Conservation (phyloP, 2,797 vertebrate genomes). For the Hypotaenidia philippensis region DNA sequence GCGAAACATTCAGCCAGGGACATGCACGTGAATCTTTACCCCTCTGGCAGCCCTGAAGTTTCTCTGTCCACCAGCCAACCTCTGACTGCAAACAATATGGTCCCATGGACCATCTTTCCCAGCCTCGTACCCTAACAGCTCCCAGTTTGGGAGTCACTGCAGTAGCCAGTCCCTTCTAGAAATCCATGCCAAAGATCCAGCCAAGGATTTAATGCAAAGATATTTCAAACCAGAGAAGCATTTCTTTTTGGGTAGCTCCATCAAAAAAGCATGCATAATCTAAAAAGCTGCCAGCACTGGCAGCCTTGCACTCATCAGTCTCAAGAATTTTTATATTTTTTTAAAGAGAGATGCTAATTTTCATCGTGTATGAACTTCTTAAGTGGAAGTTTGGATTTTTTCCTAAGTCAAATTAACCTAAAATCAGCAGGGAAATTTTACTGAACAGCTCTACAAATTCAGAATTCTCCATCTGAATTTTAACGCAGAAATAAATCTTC, state of each 20-base stretch:
- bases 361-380: background rate
- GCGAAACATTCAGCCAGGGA: rapidly evolving
- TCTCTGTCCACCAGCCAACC: background rate
- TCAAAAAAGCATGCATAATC: background rate
- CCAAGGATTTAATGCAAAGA: background rate
- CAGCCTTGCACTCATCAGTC: background rate
- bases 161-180: background rate
- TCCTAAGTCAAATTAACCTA: conserved; percentile 7
- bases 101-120: background rate
- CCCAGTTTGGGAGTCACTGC: background rate
- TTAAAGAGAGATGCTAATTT: background rate
- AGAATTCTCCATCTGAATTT: background rate
- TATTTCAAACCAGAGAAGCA: background rate
- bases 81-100: rapidly evolving
- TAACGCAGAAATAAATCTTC: conserved; percentile 9
- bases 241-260: background rate
- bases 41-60: background rate
- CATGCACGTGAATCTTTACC: rapidly evolving
- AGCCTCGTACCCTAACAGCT: background rate
- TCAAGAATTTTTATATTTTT: background rate
- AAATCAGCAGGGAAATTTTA: conserved; percentile 17
- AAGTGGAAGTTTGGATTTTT: background rate
- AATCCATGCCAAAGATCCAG: background rate
- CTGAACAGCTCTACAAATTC: background rate
- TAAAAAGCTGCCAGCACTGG: background rate